Conservation (phyloP, 2,113 vertebrate genomes). For the Progne subis region DNA sequence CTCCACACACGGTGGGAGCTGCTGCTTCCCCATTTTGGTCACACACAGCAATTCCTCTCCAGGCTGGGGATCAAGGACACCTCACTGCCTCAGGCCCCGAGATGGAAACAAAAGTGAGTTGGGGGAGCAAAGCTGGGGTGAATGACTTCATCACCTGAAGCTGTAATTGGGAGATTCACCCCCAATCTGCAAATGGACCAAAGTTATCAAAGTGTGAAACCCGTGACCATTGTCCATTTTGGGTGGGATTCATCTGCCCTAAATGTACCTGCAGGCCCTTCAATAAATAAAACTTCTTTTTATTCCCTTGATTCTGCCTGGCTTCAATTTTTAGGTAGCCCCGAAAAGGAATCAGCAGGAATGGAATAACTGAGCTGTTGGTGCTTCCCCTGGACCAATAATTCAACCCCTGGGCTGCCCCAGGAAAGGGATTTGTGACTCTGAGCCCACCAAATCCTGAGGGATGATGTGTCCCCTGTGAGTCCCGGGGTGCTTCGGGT, state of each 20-base stretch:
- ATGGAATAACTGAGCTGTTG: neutral
- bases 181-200: too few relatives aligned
- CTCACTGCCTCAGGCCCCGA: neutral
- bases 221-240: accelerated
- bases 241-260: neutral
- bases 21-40: neutral
- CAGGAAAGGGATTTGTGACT: neutral
- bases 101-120: neutral
- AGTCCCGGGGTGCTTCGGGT: neutral
- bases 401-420: neutral
- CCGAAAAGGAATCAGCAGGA: neutral
- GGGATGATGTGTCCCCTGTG: accelerated
- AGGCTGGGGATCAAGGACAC: neutral
- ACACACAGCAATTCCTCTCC: neutral
- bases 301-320: too few relatives aligned
- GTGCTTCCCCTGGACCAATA: neutral
- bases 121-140: too few relatives aligned
- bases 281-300: neutral
- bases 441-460: neutral
- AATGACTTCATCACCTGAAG: too few relatives aligned
- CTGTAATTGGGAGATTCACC: too few relatives aligned
- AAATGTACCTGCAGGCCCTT: neutral
- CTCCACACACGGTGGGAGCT: neutral
- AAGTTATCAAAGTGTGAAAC: too few relatives aligned
- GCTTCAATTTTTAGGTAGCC: neutral